phyloP scores from a whole-genome alignment of 2,113 vertebrate species.

The Empidonax alnorum region DNA sequence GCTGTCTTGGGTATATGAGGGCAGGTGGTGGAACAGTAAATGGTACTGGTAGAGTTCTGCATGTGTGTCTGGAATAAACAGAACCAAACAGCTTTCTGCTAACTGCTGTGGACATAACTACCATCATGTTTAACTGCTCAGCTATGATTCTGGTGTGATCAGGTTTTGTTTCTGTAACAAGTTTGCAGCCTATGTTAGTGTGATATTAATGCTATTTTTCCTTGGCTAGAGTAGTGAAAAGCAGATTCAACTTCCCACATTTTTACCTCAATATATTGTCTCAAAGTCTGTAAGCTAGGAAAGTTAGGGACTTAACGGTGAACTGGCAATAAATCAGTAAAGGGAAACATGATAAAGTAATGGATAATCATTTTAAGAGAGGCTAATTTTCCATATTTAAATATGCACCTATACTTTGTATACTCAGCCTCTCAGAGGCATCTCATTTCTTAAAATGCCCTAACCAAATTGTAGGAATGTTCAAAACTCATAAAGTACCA shows the following conservation, averaged over 20 bases:
- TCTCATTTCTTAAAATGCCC: not conserved
- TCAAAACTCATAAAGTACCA: not conserved
- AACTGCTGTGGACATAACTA: not conserved
- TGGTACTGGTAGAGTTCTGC: not conserved
- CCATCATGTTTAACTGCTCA: not conserved
- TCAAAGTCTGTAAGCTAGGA: not conserved
- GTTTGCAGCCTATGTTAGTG: not conserved
- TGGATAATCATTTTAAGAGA: not conserved
- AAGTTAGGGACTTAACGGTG: not conserved
- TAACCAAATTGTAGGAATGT: not conserved
- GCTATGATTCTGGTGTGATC: not conserved
- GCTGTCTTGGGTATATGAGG: not conserved
- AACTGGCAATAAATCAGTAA: not conserved
- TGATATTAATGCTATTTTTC: not conserved
- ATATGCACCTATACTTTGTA: not conserved
- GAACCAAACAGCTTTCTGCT: not conserved
- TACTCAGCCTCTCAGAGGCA: not conserved
- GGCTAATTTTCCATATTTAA: not conserved
- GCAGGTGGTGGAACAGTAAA: not conserved
- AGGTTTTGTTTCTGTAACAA: not conserved
- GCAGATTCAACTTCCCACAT: not conserved
- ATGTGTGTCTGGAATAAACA: not conserved
- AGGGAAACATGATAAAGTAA: not conserved
- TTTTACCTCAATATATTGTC: not conserved
- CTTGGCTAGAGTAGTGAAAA: not conserved